A percentile compares a stretch with the other conserved stretches of the same genome.
Conservation (phyloP, 1,140 invertebrate species). For the Myzus persicae region DNA sequence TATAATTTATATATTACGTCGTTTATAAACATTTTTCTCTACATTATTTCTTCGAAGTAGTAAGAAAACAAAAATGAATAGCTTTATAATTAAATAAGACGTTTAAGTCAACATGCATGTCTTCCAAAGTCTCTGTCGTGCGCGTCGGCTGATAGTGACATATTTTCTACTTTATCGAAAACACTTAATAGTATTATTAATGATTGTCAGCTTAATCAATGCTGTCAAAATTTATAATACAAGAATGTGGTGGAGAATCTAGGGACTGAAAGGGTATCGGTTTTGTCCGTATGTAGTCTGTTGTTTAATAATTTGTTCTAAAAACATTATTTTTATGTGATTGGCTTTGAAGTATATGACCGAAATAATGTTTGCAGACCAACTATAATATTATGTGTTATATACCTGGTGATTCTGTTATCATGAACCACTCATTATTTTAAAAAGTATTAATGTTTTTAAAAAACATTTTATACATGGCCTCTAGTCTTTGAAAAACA, state of each 20-base stretch:
- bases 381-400: too few species aligned
- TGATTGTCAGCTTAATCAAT: not conserved
- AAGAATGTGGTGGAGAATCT: too few species aligned
- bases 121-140: not conserved
- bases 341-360: not conserved
- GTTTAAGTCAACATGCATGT: too few species aligned
- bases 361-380: too few species aligned
- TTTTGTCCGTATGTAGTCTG: not conserved
- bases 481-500: too few species aligned
- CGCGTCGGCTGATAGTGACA: not conserved
- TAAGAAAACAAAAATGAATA: not conserved
- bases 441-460: too few species aligned
- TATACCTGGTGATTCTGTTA: too few species aligned
- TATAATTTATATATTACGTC: not conserved
- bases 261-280: not conserved
- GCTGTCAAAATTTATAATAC: too few species aligned
- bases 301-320: too few species aligned
- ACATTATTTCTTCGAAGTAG: not conserved
- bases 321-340: not conserved
- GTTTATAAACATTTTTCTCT: not conserved
- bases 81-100: not conserved
- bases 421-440: too few species aligned
- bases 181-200: not conserved
- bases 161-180: not conserved
- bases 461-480: too few species aligned